Evolutionary conservation across 1,140 invertebrate species (phyloP).

Genomic region (Brachionus plicatilis): DNA sequence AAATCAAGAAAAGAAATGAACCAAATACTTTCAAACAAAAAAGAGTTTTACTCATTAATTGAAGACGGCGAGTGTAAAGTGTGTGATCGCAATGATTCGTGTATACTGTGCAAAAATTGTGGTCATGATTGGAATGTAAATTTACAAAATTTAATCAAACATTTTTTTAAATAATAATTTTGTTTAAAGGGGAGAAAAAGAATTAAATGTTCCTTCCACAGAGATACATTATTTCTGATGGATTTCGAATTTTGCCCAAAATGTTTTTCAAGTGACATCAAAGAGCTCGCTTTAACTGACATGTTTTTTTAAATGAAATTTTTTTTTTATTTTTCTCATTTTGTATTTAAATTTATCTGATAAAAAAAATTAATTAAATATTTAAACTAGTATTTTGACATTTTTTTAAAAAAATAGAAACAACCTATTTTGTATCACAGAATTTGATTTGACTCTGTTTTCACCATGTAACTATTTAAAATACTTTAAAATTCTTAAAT

Average conservation of each 20-base stretch:
- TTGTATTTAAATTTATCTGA: not conserved
- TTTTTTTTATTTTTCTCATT: no score
- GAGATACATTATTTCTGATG: not conserved
- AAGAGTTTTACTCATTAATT: no score
- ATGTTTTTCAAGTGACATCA: not conserved
- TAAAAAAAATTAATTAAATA: not conserved
- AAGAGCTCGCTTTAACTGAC: not conserved
- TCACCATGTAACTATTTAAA: no score
- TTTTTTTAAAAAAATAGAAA: no score
- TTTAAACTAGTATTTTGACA: no score
- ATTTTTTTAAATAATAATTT: not conserved
- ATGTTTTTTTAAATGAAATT: not conserved
- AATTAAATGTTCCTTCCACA: not conserved
- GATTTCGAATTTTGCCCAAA: not conserved
- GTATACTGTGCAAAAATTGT: constrained; percentile 3
- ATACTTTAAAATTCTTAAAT: no score
- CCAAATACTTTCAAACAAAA: not conserved
- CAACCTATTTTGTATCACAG: no score
- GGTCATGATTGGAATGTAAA: not conserved
- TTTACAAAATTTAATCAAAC: not conserved
- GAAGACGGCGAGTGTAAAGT: not conserved
- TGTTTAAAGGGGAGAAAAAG: not conserved
- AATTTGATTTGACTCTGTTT: no score
- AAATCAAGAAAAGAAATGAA: not conserved
- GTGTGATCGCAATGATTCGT: not conserved